Evolutionary conservation across 2,888 invertebrate species (phyloP), one percentile per base, ranked within the genome.

Genomic region (Pseudolycoriella hygida): DNA sequence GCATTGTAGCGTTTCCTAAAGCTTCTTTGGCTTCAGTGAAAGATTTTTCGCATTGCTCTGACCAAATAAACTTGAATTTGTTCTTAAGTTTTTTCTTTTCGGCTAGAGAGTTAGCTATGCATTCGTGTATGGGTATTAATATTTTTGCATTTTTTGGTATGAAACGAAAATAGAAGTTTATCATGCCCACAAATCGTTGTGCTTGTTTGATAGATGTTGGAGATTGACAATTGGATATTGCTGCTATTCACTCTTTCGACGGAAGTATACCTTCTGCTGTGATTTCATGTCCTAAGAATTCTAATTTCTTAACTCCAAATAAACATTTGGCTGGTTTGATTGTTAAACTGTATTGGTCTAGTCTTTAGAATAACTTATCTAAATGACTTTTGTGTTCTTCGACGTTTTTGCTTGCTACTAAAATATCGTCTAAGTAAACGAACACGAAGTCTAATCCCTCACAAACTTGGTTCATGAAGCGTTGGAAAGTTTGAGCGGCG

Each of bases 401-500:
- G 30, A 32, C 39, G 8, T 37, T 42, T 42, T 31, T 17, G 11
- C 53, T 51, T 8, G 54, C 51, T 4, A 55, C 44, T 12, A 52
- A 46, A 10, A 58, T 54, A 41, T 58, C 59, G 42, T 60, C 59
- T 1, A 59, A 32, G 38, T 57, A 60, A 5, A 45, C 44, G 20
- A 50, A 55, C 4, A 48, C 48, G 44, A 59, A 55, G 17, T 54
- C 55, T 2, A 56, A 39, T 5, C 48, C 51, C 19, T 51, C 30
- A 10, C 53, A 42, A 4, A 57, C 50, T n/a, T n/a, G n/a, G n/a
- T n/a, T n/a, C n/a, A n/a, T n/a, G n/a, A n/a, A n/a, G n/a, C n/a
- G n/a, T n/a, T n/a, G n/a, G n/a, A n/a, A n/a, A n/a, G n/a, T n/a
- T n/a, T n/a, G n/a, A n/a, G n/a, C n/a, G n/a, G n/a, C n/a, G n/a